Percentiles rank a stretch among this genome's conserved stretches.
These are phyloP conservation scores for Mythimna vitellina DNA, from an alignment of 2,888 invertebrate genomes.

Conservation along the genomic window DNA sequence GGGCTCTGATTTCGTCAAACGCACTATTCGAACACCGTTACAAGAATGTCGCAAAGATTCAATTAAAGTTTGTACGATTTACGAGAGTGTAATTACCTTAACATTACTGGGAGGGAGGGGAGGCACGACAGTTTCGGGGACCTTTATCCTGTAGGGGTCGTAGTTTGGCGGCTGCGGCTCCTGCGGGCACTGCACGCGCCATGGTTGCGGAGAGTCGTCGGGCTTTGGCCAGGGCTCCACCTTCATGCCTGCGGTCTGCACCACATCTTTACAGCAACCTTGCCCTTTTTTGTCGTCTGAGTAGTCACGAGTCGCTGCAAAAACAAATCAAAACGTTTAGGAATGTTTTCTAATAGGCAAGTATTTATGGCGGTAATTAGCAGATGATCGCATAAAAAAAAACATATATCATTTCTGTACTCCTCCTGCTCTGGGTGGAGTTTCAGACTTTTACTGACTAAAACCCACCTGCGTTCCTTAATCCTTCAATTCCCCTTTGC, in stretches of 20 bases:
- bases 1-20: slow-evolving; percentile 89
- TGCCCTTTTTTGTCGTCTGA: slow-evolving; percentile 71
- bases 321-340: not conserved
- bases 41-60: slow-evolving; percentile 70
- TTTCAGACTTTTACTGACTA: too few relatives aligned
- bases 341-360: not conserved
- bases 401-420: too few relatives aligned
- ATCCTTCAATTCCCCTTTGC: too few relatives aligned
- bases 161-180: slow-evolving; percentile 82
- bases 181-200: slow-evolving; percentile 77
- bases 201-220: slow-evolving; percentile 71
- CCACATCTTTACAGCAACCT: slow-evolving; percentile 73
- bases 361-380: too few relatives aligned
- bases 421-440: too few relatives aligned
- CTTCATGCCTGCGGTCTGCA: slow-evolving; percentile 76
- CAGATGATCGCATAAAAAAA: too few relatives aligned
- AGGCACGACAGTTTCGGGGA: slow-evolving; percentile 82
- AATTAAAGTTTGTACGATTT: slow-evolving; percentile 6
- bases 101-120: slow-evolving; percentile 82
- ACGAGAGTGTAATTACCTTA: slow-evolving; percentile 74
- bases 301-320: slow-evolving; percentile 69
- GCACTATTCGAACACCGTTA: slow-evolving; percentile 78
- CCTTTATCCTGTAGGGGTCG: slow-evolving; percentile 85
- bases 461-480: too few relatives aligned
- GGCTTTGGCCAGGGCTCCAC: slow-evolving; percentile 82